These are phyloP conservation scores for Drosophila picticornis DNA, from an alignment of 2,888 invertebrate species.

Conservation along the genomic window DNA sequence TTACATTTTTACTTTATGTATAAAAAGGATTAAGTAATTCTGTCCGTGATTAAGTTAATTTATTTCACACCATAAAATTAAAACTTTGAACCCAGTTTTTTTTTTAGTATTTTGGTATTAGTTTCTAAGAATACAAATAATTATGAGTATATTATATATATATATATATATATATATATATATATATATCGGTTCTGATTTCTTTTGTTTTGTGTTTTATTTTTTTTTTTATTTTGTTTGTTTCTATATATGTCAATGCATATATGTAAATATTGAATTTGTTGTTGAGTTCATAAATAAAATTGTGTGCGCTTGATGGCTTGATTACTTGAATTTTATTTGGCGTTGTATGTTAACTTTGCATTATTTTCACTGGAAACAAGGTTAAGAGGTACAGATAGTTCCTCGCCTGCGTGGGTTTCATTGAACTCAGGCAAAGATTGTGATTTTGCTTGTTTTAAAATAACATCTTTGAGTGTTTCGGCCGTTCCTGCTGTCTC, in stretches of 20 bases:
- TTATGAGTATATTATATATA: slow-evolving; percentile 60
- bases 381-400: slow-evolving; percentile 78
- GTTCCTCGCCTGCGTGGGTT: slow-evolving; percentile 67
- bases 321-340: slow-evolving; percentile 66
- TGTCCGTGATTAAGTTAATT: slow-evolving; percentile 74
- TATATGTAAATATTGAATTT: slow-evolving; percentile 20
- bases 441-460: slow-evolving; percentile 69
- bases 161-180: slow-evolving; percentile 54
- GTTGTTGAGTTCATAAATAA: slow-evolving; percentile 63
- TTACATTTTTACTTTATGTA: slow-evolving; percentile 55
- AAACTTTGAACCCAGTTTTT: slow-evolving; percentile 59
- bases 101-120: slow-evolving; percentile 77
- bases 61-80: slow-evolving; percentile 68
- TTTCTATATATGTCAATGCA: slow-evolving; percentile 15
- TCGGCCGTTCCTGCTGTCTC: slow-evolving; percentile 51
- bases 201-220: slow-evolving; percentile 1
- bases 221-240: neutral
- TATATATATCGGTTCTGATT: slow-evolving; percentile 18
- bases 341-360: slow-evolving; percentile 81
- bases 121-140: slow-evolving; percentile 72
- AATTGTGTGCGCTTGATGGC: slow-evolving; percentile 65
- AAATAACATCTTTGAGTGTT: slow-evolving; percentile 70
- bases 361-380: slow-evolving; percentile 81
- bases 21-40: slow-evolving; percentile 76
- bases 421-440: slow-evolving; percentile 65